A percentile compares a stretch with the other conserved stretches of the same genome.
phyloP scores from a whole-genome alignment of 2,797 vertebrate genomes.

The Ibycter americanus region DNA sequence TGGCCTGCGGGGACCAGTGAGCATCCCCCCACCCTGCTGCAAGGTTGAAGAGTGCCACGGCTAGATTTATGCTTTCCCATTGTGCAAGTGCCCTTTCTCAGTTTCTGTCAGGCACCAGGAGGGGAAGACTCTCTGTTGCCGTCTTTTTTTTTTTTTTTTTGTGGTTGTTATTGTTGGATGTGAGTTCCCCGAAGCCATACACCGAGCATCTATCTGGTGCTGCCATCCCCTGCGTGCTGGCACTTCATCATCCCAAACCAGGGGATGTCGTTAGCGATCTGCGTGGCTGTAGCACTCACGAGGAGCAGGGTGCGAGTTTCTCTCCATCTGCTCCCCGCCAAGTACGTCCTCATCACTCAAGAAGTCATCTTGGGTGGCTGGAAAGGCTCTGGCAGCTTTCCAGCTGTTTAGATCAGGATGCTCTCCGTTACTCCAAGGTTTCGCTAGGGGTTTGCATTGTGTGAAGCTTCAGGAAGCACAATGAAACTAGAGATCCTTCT shows the following conservation, averaged over 20 bases:
- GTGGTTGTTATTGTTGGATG: background rate
- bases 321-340: background rate
- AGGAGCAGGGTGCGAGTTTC: background rate
- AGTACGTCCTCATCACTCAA: background rate
- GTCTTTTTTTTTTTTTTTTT: background rate
- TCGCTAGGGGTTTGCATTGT: background rate
- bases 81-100: background rate
- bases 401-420: background rate
- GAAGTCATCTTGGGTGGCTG: background rate
- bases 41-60: background rate
- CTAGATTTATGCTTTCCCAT: background rate
- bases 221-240: background rate
- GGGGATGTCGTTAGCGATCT: background rate
- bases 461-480: slow-evolving; percentile 18
- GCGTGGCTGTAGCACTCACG: background rate
- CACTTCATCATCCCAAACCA: slow-evolving; percentile 15
- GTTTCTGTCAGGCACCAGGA: background rate
- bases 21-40: background rate
- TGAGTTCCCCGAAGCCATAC: background rate
- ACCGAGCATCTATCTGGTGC: background rate
- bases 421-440: background rate
- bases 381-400: background rate
- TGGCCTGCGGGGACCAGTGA: fast-evolving
- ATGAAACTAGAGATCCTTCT: slow-evolving; percentile 10
- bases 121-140: background rate